phyloP scores from a whole-genome alignment of 2,113 vertebrate species.

The Phrynosoma platyrhinos region DNA sequence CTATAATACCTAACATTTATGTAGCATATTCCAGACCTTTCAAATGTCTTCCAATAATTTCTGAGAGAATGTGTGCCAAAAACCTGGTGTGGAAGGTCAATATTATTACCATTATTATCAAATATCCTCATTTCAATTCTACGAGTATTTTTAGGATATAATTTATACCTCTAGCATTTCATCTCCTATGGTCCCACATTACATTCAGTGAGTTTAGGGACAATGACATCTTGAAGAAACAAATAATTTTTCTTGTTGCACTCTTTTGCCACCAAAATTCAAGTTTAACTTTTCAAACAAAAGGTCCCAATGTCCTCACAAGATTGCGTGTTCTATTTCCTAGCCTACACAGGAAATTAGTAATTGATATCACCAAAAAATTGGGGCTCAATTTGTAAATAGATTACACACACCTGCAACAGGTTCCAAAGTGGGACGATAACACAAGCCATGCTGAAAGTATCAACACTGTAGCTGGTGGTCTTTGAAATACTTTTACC shows the following conservation, averaged over 20 bases:
- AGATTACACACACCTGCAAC: background rate
- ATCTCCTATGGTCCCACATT: background rate
- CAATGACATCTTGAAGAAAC: background rate
- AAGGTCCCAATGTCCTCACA: background rate
- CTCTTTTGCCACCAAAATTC: no score
- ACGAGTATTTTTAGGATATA: background rate
- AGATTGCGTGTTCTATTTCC: background rate
- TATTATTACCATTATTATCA: background rate
- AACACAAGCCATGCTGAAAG: background rate
- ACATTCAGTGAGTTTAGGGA: background rate
- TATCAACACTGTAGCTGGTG: background rate
- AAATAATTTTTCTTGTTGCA: background rate
- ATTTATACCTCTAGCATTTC: no score
- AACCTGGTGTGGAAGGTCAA: background rate
- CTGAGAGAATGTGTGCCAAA: no score
- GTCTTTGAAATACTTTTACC: background rate
- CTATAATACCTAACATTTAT: no score
- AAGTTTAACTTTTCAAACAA: background rate
- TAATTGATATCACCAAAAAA: background rate
- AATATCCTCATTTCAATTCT: background rate
- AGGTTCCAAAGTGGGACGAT: background rate
- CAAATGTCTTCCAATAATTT: no score
- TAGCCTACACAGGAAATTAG: background rate
- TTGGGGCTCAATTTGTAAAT: background rate
- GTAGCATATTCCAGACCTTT: no score